A percentile compares a stretch with the other conserved stretches of the same genome.
Conservation (phyloP, 2,113 vertebrate species). For the Rattus norvegicus region GRCr8 NC_086037.1:2730001-2730500, state of each 20-base stretch:
- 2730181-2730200: not conserved
- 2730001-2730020: not conserved
- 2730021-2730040: not conserved
- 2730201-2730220: no score
- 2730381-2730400: not conserved
- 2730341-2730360: not conserved
- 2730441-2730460: not conserved
- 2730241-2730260: not conserved
- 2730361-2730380: not conserved
- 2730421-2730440: not conserved
- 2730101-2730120: not conserved
- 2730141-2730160: not conserved
- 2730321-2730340: not conserved
- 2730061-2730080: no score
- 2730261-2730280: not conserved
- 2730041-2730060: no score
- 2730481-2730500: not conserved
- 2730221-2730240: not conserved
- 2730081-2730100: not conserved
- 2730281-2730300: not conserved
- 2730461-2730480: not conserved
- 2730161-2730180: not conserved
- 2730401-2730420: not conserved
- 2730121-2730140: not conserved
- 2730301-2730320: not conserved